These are phyloP conservation scores for Vulpes vulpes DNA, from an alignment of 2,113 vertebrate species.

Conservation along the genomic window DNA sequence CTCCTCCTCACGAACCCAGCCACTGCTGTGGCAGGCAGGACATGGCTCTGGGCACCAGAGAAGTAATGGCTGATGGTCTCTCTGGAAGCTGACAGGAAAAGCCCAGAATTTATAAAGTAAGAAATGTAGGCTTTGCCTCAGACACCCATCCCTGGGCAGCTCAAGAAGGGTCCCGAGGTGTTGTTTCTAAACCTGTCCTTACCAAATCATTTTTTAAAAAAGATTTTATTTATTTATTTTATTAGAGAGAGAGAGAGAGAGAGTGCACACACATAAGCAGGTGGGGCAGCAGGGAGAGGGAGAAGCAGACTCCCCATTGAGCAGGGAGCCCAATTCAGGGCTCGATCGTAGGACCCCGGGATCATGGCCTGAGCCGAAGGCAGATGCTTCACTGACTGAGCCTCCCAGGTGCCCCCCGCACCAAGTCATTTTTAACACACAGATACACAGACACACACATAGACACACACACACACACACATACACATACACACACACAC, in stretches of 20 bases:
- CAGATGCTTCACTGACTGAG: too few species aligned
- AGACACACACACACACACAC: neutral
- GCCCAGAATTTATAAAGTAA: slow-evolving; percentile 23
- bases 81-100: slow-evolving; percentile 55
- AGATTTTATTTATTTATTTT: too few species aligned
- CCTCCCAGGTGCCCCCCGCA: too few species aligned
- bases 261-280: too few species aligned
- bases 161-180: neutral
- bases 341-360: too few species aligned
- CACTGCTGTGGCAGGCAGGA: slow-evolving; percentile 56
- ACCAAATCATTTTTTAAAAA: neutral
- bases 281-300: too few species aligned
- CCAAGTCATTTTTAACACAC: neutral
- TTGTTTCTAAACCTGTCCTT: slow-evolving; percentile 11
- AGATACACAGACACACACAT: too few species aligned
- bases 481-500: too few species aligned
- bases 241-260: too few species aligned
- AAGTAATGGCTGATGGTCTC: neutral
- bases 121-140: slow-evolving; percentile 12
- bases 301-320: too few species aligned
- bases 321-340: too few species aligned
- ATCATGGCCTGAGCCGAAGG: too few species aligned
- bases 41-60: neutral
- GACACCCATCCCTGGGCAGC: neutral
- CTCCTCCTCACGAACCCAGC: slow-evolving; percentile 64